These are phyloP conservation scores for Pitta sordida DNA, from an alignment of 2,113 vertebrate genomes.

Conservation along the genomic window DNA sequence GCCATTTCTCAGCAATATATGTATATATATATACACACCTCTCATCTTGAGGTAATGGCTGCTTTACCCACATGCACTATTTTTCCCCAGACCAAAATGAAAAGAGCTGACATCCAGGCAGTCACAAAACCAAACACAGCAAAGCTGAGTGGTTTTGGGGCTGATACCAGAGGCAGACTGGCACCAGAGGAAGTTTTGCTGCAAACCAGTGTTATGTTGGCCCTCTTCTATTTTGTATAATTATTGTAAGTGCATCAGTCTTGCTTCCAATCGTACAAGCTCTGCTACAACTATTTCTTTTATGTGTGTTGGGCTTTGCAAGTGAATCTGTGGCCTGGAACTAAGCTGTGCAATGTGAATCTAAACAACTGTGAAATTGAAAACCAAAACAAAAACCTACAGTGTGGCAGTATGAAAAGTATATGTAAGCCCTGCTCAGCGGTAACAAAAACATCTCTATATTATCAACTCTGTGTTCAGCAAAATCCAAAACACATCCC, in stretches of 20 bases:
- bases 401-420: neutral
- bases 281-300: neutral
- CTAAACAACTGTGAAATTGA: neutral
- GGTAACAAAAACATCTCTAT: neutral
- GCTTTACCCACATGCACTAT: fast-evolving
- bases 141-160: neutral
- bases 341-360: neutral
- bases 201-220: neutral
- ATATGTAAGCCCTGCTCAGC: neutral
- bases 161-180: neutral
- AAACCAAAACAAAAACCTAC: neutral
- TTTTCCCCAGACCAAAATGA: neutral
- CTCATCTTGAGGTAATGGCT: neutral
- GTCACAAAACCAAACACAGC: neutral
- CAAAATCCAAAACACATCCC: neutral
- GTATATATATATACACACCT: too few species aligned
- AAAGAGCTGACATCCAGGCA: neutral
- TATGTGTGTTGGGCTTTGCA: neutral
- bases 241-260: neutral
- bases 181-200: neutral
- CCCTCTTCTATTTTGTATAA: neutral
- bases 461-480: neutral
- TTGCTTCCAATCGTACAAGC: neutral
- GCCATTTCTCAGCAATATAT: neutral
- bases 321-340: neutral